phyloP scores from a whole-genome alignment of 1,140 invertebrate species.

The Eueides isabella region DNA sequence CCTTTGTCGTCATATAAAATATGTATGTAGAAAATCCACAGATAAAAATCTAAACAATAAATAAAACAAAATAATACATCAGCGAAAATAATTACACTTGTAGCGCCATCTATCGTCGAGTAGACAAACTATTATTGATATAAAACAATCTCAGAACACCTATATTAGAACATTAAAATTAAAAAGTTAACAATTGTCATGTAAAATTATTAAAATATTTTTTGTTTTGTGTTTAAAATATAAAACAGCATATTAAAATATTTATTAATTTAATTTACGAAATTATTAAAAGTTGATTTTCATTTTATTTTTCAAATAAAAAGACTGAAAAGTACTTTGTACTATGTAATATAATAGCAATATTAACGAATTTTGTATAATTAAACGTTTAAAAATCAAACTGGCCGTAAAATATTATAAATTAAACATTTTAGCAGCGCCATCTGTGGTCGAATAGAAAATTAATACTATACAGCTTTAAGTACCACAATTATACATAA shows the following conservation, averaged over 20 bases:
- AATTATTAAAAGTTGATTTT: background rate
- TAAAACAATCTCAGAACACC: background rate
- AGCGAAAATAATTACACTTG: background rate
- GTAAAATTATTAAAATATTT: background rate
- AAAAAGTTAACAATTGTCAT: background rate
- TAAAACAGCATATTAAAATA: background rate
- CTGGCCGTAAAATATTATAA: background rate
- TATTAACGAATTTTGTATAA: background rate
- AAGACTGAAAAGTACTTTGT: background rate
- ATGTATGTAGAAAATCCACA: background rate
- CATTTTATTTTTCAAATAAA: no score
- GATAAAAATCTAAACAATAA: background rate
- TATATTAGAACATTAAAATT: background rate
- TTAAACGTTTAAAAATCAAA: background rate
- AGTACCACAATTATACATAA: background rate
- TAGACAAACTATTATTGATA: background rate
- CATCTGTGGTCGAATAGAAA: conserved; percentile 37
- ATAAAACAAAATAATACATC: conserved; percentile 4
- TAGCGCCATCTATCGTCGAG: background rate
- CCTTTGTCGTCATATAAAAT: background rate
- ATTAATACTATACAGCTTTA: background rate
- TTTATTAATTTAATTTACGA: background rate
- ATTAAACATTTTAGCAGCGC: conserved; percentile 13
- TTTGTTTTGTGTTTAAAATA: background rate
- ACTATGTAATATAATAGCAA: background rate